These are phyloP conservation scores for Smutsia temminckii DNA, from an alignment of 2,797 vertebrate genomes.

Conservation along the genomic window DNA sequence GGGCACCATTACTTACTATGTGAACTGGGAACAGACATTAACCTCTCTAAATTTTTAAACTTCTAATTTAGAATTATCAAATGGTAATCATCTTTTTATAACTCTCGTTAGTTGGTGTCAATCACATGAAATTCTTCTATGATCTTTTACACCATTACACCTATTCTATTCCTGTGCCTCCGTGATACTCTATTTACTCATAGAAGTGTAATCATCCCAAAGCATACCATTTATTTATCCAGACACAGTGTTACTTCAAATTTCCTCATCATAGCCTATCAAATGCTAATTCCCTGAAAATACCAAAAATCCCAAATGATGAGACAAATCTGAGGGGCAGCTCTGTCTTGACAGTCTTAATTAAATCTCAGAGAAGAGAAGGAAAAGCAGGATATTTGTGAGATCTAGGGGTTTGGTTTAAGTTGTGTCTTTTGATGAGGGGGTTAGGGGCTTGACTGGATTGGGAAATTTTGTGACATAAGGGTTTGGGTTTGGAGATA, in stretches of 20 bases:
- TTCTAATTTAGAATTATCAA: background rate
- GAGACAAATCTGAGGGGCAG: background rate
- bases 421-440: background rate
- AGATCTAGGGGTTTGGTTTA: background rate
- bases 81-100: background rate
- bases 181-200: background rate
- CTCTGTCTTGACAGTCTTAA: background rate
- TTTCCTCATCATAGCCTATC: background rate
- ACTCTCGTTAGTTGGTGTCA: background rate
- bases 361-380: background rate
- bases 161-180: background rate
- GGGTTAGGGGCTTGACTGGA: background rate
- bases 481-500: background rate
- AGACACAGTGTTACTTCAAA: background rate
- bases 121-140: background rate
- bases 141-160: background rate
- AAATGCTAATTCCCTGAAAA: background rate
- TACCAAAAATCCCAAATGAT: background rate
- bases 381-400: background rate
- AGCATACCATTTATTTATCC: background rate
- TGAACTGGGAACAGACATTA: background rate
- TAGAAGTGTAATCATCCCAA: background rate
- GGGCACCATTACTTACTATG: background rate
- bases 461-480: background rate
- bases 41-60: background rate